Evolutionary conservation across 2,888 invertebrate species (phyloP).

Genomic region (Tridacna crocea): DNA sequence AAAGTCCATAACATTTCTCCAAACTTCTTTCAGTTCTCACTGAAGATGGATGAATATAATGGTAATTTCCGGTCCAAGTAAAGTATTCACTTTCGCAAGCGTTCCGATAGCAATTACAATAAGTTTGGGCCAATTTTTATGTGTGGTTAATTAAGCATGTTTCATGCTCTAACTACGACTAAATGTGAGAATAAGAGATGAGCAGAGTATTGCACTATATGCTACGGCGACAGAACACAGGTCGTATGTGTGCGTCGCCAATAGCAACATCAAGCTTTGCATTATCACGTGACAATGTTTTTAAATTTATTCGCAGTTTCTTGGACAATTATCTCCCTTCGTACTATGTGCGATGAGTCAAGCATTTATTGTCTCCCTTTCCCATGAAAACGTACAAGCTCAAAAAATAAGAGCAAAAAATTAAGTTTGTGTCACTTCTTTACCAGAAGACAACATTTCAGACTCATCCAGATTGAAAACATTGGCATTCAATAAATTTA

Average conservation of each 20-base stretch:
- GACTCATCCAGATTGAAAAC: too few relatives aligned
- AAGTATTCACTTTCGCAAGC: neutral
- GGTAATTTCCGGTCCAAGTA: constrained; percentile 3
- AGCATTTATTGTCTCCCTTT: neutral
- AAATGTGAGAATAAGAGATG: too few relatives aligned
- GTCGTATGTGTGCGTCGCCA: constrained; percentile 37
- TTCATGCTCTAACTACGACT: too few relatives aligned
- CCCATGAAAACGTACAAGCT: too few relatives aligned
- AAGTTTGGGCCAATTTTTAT: too few relatives aligned
- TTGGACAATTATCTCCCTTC: constrained; percentile 20
- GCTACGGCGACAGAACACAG: neutral
- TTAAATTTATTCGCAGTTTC: constrained; percentile 23
- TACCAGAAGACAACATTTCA: too few relatives aligned
- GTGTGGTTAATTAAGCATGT: too few relatives aligned
- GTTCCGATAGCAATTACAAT: neutral
- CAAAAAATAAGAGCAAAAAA: too few relatives aligned
- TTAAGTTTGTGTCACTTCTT: too few relatives aligned
- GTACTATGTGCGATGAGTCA: neutral
- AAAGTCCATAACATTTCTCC: constrained; percentile 14
- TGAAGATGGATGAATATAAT: neutral
- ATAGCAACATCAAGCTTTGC: constrained; percentile 66
- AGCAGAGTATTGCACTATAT: neutral
- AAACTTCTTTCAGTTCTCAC: constrained; percentile 22
- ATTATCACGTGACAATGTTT: constrained; percentile 46
- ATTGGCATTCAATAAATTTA: too few relatives aligned